Conservation (phyloP, 2,797 vertebrate genomes). For the Decapterus maruadsi region DNA sequence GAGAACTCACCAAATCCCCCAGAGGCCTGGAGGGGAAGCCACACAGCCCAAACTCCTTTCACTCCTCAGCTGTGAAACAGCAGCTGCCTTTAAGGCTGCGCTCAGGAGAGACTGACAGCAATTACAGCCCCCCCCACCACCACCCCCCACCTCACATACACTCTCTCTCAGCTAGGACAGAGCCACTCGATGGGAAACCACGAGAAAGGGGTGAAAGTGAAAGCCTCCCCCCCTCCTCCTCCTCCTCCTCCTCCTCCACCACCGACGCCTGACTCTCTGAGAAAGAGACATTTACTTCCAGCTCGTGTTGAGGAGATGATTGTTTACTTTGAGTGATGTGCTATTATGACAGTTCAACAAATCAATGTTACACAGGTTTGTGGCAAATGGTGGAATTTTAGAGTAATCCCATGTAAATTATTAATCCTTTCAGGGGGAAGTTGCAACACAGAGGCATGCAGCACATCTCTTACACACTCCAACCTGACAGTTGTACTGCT, state of each 20-base stretch:
- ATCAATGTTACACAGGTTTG: constrained; percentile 80
- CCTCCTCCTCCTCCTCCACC: no score
- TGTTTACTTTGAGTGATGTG: constrained; percentile 84
- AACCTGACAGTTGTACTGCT: constrained; percentile 79
- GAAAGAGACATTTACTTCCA: constrained; percentile 80
- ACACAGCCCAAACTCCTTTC: constrained; percentile 81
- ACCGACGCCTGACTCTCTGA: constrained; percentile 58
- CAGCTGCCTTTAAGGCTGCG: constrained; percentile 80
- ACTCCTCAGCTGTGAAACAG: constrained; percentile 75
- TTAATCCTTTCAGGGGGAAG: constrained; percentile 76
- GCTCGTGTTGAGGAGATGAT: constrained; percentile 71
- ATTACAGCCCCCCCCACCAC: constrained; percentile 75
- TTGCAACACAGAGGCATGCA: constrained; percentile 66
- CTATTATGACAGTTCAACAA: constrained; percentile 85
- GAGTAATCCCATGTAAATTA: constrained; percentile 80
- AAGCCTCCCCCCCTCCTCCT: constrained; percentile 34
- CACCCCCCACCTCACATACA: no score
- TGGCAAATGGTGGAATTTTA: constrained; percentile 76
- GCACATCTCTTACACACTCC: constrained; percentile 73
- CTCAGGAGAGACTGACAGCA: constrained; percentile 89
- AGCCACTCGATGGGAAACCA: constrained; percentile 83
- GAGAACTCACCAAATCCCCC: constrained; percentile 82
- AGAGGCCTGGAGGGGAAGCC: constrained; percentile 84
- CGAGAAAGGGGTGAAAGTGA: constrained; percentile 73
- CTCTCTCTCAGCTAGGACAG: constrained; percentile 56